Evolutionary conservation across 2,113 vertebrate genomes (phyloP).

Genomic region (Chauna torquata): DNA sequence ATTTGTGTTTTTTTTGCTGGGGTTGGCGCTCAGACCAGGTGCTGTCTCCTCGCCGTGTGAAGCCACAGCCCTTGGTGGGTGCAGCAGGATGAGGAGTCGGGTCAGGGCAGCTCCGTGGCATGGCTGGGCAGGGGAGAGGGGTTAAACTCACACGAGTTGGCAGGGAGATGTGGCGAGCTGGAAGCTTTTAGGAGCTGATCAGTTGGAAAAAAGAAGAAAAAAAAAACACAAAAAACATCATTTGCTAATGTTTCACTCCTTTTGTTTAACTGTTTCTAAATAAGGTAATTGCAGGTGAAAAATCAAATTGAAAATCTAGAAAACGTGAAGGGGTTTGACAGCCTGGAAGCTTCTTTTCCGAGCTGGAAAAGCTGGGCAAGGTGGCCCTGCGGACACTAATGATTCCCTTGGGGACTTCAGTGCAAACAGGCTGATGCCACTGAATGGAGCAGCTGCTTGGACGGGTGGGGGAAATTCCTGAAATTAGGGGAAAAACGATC

Average conservation of each 20-base stretch:
- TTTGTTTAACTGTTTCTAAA: not conserved
- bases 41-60: too few relatives aligned
- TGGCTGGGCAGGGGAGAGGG: not conserved
- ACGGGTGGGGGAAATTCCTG: not conserved
- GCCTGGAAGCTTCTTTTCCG: not conserved
- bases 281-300: not conserved
- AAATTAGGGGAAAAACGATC: not conserved
- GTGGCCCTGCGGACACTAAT: not conserved
- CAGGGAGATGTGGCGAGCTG: accelerated
- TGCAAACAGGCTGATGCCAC: not conserved
- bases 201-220: not conserved
- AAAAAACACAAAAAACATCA: too few relatives aligned
- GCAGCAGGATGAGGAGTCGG: accelerated
- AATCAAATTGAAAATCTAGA: not conserved
- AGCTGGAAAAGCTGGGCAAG: not conserved
- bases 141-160: not conserved
- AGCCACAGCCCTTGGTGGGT: too few relatives aligned
- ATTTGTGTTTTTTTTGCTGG: not conserved
- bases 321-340: not conserved
- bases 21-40: too few relatives aligned
- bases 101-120: not conserved
- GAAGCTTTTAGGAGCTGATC: not conserved
- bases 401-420: not conserved
- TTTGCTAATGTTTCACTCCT: accelerated
- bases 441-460: not conserved